These are phyloP conservation scores for Collichthys lucidus DNA, from an alignment of 2,113 vertebrate genomes.

Conservation along the genomic window DNA sequence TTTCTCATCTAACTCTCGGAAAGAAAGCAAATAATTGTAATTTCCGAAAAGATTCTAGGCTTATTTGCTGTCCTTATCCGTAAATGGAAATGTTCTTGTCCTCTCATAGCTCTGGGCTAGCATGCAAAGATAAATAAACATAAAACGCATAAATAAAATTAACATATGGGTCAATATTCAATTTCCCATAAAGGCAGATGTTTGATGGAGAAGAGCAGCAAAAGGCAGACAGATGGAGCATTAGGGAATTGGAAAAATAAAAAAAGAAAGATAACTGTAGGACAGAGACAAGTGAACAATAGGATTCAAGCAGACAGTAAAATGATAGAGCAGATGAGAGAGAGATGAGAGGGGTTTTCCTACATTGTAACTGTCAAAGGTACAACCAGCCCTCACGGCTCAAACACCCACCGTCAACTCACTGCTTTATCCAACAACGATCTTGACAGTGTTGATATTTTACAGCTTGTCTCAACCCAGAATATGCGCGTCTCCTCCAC, in stretches of 20 bases:
- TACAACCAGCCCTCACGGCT: not conserved
- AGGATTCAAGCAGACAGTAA: not conserved
- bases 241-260: not conserved
- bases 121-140: not conserved
- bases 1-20: not conserved
- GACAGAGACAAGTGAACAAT: not conserved
- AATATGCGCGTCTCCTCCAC: constrained; percentile 26
- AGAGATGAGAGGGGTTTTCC: not conserved
- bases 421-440: constrained; percentile 10
- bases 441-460: constrained; percentile 48
- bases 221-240: not conserved
- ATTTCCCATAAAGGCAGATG: not conserved
- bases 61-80: not conserved
- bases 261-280: not conserved
- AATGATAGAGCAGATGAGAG: not conserved
- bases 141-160: not conserved
- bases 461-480: constrained; percentile 24
- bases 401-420: not conserved
- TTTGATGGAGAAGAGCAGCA: not conserved
- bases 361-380: not conserved
- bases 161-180: not conserved
- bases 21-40: not conserved
- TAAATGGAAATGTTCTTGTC: too few relatives aligned
- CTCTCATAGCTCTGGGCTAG: too few relatives aligned
- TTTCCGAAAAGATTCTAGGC: not conserved